These are phyloP conservation scores for Trachelus troglodyta DNA, from an alignment of 2,888 invertebrate genomes.

Conservation along the genomic window DNA sequence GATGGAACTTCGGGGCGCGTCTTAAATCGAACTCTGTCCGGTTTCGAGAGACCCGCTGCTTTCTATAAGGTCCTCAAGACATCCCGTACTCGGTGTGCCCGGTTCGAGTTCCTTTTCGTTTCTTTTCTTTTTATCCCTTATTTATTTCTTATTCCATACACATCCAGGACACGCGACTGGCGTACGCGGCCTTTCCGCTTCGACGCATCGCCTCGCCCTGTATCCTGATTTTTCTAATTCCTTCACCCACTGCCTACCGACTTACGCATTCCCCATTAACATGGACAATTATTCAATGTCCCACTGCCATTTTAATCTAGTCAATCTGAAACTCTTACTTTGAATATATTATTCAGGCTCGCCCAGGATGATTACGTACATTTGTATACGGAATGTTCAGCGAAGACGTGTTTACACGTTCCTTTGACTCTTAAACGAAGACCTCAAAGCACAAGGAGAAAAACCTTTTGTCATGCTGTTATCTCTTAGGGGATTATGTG, in stretches of 20 bases:
- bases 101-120: not conserved
- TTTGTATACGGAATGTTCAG: not conserved
- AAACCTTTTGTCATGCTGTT: not conserved
- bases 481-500: not conserved
- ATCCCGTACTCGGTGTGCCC: not conserved
- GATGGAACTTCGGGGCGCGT: slow-evolving; percentile 28
- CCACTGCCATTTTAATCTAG: not conserved
- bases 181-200: not conserved
- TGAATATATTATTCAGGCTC: not conserved
- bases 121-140: not conserved
- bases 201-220: not conserved
- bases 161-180: not conserved
- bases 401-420: not conserved
- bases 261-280: not conserved
- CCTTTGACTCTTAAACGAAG: not conserved
- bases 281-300: not conserved
- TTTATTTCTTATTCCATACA: not conserved
- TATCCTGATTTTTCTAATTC: not conserved
- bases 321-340: not conserved
- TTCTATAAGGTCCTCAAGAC: not conserved
- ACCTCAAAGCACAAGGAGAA: not conserved
- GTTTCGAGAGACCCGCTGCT: not conserved
- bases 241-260: not conserved
- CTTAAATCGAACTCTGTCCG: slow-evolving; percentile 7
- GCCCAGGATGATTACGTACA: not conserved